Conservation (phyloP, 2,888 invertebrate genomes). For the Pedicia rivosa region DNA sequence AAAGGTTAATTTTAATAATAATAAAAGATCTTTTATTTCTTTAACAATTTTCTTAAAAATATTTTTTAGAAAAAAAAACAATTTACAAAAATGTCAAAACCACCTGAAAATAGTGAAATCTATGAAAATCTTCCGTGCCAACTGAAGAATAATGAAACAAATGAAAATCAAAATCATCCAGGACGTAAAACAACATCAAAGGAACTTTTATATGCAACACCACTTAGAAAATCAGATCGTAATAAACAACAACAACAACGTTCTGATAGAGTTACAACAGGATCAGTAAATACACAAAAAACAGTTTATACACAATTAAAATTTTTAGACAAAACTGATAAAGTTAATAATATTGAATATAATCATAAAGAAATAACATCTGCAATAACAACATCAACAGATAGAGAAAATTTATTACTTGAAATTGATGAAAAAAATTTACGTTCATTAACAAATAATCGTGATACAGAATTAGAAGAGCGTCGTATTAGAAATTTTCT, state of each 20-base stretch:
- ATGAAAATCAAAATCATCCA: too few relatives aligned
- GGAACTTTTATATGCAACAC: constrained; percentile 30
- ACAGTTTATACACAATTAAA: constrained; percentile 1
- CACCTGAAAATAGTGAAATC: constrained; percentile 31
- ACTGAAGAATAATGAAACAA: too few relatives aligned
- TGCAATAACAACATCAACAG: constrained; percentile 1
- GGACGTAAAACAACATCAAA: constrained; percentile 15
- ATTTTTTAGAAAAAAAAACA: constrained; percentile 1
- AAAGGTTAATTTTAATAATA: too few relatives aligned
- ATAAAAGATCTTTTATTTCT: too few relatives aligned
- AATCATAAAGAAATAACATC: not conserved
- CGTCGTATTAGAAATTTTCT: constrained; percentile 30
- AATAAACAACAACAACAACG: constrained; percentile 17
- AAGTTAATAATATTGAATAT: not conserved
- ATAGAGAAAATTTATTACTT: not conserved
- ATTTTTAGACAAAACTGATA: not conserved
- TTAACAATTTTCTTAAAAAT: too few relatives aligned
- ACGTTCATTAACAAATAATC: too few relatives aligned
- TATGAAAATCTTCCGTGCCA: constrained; percentile 30
- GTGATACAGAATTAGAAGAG: constrained; percentile 21
- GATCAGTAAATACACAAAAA: constrained; percentile 11
- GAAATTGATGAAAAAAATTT: too few relatives aligned
- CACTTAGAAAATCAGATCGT: constrained; percentile 29
- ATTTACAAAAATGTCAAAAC: constrained; percentile 24
- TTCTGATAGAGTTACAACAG: constrained; percentile 19